These are phyloP conservation scores for Lasioglossum calceatum DNA, from an alignment of 2,888 invertebrate genomes.

Conservation along the genomic window DNA sequence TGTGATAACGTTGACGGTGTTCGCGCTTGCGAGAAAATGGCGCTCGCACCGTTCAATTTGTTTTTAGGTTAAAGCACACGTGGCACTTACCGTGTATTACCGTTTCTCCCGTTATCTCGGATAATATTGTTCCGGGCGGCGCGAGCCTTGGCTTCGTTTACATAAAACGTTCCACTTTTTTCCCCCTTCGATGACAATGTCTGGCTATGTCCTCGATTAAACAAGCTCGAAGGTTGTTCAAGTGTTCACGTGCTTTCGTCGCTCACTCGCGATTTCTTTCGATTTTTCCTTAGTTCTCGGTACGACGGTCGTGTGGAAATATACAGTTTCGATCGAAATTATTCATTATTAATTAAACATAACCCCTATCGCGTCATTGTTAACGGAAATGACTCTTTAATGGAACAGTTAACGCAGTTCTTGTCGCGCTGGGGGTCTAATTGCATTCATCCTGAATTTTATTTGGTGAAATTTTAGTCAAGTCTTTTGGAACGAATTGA, in stretches of 20 bases:
- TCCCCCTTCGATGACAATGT: slow-evolving; percentile 20
- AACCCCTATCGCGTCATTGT: not conserved
- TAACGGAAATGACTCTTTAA: not conserved
- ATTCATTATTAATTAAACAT: not conserved
- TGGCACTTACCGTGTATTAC: slow-evolving; percentile 19
- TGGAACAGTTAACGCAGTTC: not conserved
- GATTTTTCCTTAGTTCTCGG: not conserved
- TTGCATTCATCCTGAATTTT: not conserved
- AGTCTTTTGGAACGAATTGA: not conserved
- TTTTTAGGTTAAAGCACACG: slow-evolving; percentile 16
- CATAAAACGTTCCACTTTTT: slow-evolving; percentile 58
- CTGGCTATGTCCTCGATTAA: slow-evolving; percentile 49
- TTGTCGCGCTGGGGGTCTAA: not conserved
- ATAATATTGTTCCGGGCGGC: slow-evolving; percentile 5
- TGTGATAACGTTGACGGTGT: not conserved
- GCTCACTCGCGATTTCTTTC: slow-evolving; percentile 20
- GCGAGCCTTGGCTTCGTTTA: slow-evolving; percentile 60
- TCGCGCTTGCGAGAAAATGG: slow-evolving; percentile 1
- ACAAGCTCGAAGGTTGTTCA: slow-evolving; percentile 25
- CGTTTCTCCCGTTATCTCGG: slow-evolving; percentile 39
- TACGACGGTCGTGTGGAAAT: not conserved
- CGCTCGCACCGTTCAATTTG: slow-evolving; percentile 12
- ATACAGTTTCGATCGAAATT: not conserved
- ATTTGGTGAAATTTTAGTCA: not conserved
- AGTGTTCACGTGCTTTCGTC: not conserved